Evolutionary conservation across 2,888 invertebrate genomes (phyloP), one percentile per base, ranked within the genome.

Genomic region (Ditylenchus weischeri): DNA sequence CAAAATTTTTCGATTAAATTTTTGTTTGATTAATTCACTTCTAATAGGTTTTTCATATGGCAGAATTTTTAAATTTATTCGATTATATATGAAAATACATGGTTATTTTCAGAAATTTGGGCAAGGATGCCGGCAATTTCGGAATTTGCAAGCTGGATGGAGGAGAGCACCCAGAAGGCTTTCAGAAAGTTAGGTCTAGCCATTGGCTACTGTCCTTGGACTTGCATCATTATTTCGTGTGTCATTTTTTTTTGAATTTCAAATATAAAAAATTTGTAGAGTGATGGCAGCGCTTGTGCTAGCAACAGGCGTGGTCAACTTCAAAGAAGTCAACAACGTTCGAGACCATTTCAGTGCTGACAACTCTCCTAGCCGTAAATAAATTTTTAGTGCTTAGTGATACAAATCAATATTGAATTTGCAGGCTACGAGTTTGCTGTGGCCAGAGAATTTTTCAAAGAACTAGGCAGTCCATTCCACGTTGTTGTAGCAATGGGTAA

Each of bases 311-410:
- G 66, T 66, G 19, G 38, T 68, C 50, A 66, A 68, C 29, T 81
- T 81, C 72, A 77, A 77, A 49, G 81, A 81, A 65, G 81, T 81
- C 29, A 81, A 81, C 69, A 78, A 81, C 69, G 81, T 81, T 23
- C 64, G 81, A 23, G 81, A 81, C 66, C 81, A 81, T 69, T 81
- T 81, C 70, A 77, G 77, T 63, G 80, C 80, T 11, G 65, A 76
- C 10, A 77, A 77, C 51, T 80, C 80, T 10, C 80, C 80, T 11
- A 76, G 76, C 10, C 71, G 80, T 43, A 29, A 29, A 29, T 29
- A 29, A 29, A 29, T 29, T 29, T 29, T 29, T 5, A 29, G 29
- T 29, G 5, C 29, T 29, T 29, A 29, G 29, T 29, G 29, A 29
- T 4, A 29, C 2, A 2, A 29, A 29, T 29, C 29, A 29, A 29